Base-by-base conservation (phyloP, 30 jellyfish, hydroid and myxozoan species). In the Aurelia coerulea region DNA sequence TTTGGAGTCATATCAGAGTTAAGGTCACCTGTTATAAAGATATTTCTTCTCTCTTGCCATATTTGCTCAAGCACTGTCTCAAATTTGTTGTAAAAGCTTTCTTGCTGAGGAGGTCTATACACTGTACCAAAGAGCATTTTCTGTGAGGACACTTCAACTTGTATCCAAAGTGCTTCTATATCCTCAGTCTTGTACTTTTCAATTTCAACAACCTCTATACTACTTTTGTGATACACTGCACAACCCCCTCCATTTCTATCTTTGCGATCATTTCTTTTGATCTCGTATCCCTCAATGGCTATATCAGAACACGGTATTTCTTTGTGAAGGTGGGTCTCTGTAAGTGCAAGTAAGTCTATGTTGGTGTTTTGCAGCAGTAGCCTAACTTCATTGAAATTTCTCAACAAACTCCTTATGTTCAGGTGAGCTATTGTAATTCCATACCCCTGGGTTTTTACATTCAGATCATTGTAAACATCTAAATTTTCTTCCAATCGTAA, bases 51-150 rank as follows among this genome's bases (percentile, higher is more conserved):
- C 76, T 65, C 76, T 65, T 65, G 76, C 76, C 39, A 65, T 65
- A 65, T 65, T 65, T 65, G 76, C 32, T 65, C 76, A 65, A 65
- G 76, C 50, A 65, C 39, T 34, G n/a, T n/a, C n/a, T n/a, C n/a
- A n/a, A n/a, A n/a, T n/a, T n/a, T n/a, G n/a, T n/a, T n/a, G n/a
- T n/a, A 69, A 35, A 69, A 69, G 80, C 80, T 69, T 23, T 69
- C 80, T 69, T 69, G 62, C 80, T 69, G 60, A 31, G 80, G 80
- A 69, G 58, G 80, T 69, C 80, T 69, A 34, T 33, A 69, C 80
- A 69, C 80, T 69, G 60, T 35, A 69, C 80, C 80, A 69, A 69
- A 39, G 59, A 69, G 59, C 59, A 69, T 69, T 69, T 69, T 69
- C 59, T 69, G 62, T 19, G 80, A 34, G 35, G 75, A 65, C 35